Conservation (phyloP, 2,888 invertebrate genomes). For the Polymixis flavicincta region DNA sequence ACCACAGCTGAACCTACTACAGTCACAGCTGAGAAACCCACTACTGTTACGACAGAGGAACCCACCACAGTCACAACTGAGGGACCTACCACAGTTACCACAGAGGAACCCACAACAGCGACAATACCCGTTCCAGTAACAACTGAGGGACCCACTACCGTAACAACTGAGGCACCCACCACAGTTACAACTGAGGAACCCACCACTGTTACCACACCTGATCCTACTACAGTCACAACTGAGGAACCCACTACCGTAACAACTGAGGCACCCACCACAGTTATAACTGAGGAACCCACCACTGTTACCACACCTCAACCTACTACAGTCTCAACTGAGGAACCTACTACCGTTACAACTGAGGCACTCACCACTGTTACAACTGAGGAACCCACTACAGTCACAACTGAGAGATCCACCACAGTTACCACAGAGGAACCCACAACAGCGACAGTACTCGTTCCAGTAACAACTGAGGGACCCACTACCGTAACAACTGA, state of each 20-base stretch:
- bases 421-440: not conserved
- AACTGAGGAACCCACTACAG: not conserved
- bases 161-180: conserved; percentile 28
- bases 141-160: not conserved
- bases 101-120: not conserved
- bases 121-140: conserved; percentile 31
- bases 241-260: conserved; percentile 16
- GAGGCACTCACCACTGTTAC: conserved; percentile 3
- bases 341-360: conserved; percentile 19
- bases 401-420: not conserved
- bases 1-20: conserved; percentile 10
- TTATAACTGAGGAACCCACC: not conserved
- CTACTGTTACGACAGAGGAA: conserved; percentile 18
- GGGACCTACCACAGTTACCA: conserved; percentile 17
- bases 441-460: too few relatives aligned
- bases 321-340: too few relatives aligned
- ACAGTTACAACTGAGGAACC: conserved; percentile 15
- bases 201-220: not conserved
- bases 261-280: not conserved
- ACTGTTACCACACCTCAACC: not conserved
- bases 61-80: conserved; percentile 18
- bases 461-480: not conserved
- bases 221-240: conserved; percentile 4
- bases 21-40: not conserved
- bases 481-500: conserved; percentile 2